phyloP scores from a whole-genome alignment of 2,113 vertebrate genomes.

The Sclerurus mexicanus region DNA sequence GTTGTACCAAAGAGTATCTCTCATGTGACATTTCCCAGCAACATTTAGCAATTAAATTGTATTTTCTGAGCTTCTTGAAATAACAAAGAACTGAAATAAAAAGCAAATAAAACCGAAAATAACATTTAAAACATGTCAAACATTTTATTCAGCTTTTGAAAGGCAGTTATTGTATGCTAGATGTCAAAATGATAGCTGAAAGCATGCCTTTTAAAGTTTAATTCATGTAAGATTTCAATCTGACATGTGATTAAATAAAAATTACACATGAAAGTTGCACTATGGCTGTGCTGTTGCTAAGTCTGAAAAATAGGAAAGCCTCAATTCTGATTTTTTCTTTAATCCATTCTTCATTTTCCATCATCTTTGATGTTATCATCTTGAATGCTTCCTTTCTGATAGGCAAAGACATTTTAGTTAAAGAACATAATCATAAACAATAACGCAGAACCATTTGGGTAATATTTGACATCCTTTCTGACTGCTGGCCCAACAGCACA shows the following conservation, averaged over 20 bases:
- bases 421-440: background rate
- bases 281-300: background rate
- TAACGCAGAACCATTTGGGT: background rate
- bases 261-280: slow-evolving; percentile 23
- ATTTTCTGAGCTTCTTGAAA: slow-evolving; percentile 32
- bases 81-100: slow-evolving; percentile 54
- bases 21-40: slow-evolving; percentile 16
- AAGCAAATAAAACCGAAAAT: slow-evolving; percentile 59
- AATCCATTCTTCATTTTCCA: background rate
- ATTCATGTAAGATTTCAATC: slow-evolving; percentile 35
- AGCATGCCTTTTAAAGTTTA: slow-evolving; percentile 63
- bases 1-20: background rate
- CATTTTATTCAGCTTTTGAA: slow-evolving; percentile 67
- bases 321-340: background rate
- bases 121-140: slow-evolving; percentile 63
- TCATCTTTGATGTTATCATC: background rate
- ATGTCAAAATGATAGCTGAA: slow-evolving; percentile 59
- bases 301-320: background rate
- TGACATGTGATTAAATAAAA: slow-evolving; percentile 62
- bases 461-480: background rate
- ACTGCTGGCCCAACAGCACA: background rate
- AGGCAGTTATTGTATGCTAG: slow-evolving; percentile 66
- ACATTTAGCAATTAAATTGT: slow-evolving; percentile 60
- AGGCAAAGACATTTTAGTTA: background rate
- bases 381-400: background rate